Percentiles rank a stretch among this genome's conserved stretches.
These are phyloP conservation scores for Drosophila bifasciata DNA, from an alignment of 1,140 invertebrate genomes.

Conservation along the genomic window DNA sequence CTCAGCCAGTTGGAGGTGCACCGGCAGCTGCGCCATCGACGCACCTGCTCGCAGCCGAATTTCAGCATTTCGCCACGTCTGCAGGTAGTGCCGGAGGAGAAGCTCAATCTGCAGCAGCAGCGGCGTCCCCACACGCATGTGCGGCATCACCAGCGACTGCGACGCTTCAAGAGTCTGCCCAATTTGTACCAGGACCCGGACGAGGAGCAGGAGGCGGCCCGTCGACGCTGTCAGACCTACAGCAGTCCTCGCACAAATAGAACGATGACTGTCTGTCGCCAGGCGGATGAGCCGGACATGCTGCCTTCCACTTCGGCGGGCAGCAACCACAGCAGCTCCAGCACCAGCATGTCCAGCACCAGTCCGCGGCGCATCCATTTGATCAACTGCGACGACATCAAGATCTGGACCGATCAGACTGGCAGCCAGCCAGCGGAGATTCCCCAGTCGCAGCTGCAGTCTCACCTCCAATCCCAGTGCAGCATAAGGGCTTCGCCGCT, in stretches of 20 bases:
- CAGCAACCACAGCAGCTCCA: constrained; percentile 17
- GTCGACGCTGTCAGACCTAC: constrained; percentile 47
- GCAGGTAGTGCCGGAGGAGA: constrained; percentile 73
- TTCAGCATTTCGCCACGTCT: constrained; percentile 74
- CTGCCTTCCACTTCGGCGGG: constrained; percentile 17
- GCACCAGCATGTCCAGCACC: constrained; percentile 29
- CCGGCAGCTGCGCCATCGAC: constrained; percentile 54
- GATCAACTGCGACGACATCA: constrained; percentile 79
- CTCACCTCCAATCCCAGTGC: not conserved
- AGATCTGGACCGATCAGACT: constrained; percentile 79
- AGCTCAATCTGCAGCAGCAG: not conserved
- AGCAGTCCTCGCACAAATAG: constrained; percentile 13
- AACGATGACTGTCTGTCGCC: not conserved
- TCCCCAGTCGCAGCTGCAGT: constrained; percentile 22
- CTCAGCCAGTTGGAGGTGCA: constrained; percentile 88
- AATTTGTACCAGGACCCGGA: constrained; percentile 19
- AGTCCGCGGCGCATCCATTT: constrained; percentile 57
- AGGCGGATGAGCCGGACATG: not conserved
- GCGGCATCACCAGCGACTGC: constrained; percentile 12
- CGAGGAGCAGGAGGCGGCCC: constrained; percentile 5
- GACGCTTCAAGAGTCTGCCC: constrained; percentile 64
- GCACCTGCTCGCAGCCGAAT: constrained; percentile 76
- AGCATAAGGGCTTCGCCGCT: constrained; percentile 38
- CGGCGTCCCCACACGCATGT: not conserved
- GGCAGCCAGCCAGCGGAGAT: constrained; percentile 13